Conservation (phyloP, 2,113 vertebrate species). For the Himantopus leucocephalus region DNA sequence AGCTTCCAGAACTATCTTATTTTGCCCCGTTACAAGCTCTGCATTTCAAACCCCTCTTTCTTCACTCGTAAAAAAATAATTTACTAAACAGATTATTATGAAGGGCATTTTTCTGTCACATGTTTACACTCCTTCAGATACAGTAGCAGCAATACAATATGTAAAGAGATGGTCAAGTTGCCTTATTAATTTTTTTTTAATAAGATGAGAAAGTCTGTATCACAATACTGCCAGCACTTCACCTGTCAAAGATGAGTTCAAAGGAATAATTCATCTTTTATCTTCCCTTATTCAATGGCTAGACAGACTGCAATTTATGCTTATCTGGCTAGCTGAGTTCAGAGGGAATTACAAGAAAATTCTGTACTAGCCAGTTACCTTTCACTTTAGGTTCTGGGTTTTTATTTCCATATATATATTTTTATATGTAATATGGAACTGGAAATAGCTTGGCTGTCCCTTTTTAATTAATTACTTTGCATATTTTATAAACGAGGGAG, state of each 20-base stretch:
- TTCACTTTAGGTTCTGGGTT: not conserved
- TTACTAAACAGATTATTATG: not conserved
- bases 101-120: not conserved
- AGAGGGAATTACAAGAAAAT: not conserved
- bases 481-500: not conserved
- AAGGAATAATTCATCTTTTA: constrained; percentile 28
- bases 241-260: constrained; percentile 23
- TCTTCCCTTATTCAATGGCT: not conserved
- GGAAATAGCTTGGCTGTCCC: not conserved
- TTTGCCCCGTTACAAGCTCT: not conserved
- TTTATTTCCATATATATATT: not conserved
- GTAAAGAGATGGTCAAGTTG: not conserved
- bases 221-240: not conserved
- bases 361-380: not conserved
- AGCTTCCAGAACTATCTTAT: constrained; percentile 1
- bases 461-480: not conserved
- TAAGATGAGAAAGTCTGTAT: not conserved
- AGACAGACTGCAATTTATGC: not conserved
- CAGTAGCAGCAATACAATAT: not conserved
- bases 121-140: not conserved
- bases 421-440: not conserved
- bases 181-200: not conserved
- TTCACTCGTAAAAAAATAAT: not conserved
- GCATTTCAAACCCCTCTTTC: not conserved
- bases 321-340: constrained; percentile 4